phyloP scores from a whole-genome alignment of 2,888 invertebrate species.

The Seira ritae region DNA sequence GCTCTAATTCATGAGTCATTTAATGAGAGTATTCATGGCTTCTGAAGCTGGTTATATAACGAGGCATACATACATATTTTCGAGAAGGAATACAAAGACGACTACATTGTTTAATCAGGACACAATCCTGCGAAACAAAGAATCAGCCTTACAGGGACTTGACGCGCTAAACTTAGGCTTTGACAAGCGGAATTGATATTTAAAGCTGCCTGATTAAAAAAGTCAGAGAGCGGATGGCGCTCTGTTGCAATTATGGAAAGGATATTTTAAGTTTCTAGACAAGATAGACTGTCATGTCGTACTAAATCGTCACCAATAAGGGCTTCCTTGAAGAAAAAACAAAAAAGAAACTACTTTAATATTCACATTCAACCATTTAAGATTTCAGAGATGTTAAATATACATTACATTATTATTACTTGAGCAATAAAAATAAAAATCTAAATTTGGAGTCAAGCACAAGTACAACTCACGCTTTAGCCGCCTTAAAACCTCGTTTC shows the following conservation, averaged over 20 bases:
- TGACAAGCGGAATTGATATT: neutral
- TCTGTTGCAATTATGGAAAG: neutral
- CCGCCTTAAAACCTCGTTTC: constrained; percentile 37
- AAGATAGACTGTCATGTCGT: constrained; percentile 2
- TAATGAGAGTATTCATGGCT: constrained; percentile 19
- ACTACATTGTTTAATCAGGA: constrained; percentile 8
- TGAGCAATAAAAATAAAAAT: constrained; percentile 13
- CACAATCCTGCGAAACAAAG: constrained; percentile 3
- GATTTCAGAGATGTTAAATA: too few relatives aligned
- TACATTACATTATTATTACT: too few relatives aligned
- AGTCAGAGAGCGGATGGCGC: neutral
- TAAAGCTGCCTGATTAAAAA: neutral
- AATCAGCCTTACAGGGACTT: neutral
- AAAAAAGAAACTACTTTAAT: neutral
- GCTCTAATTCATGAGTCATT: constrained; percentile 42
- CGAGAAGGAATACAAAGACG: neutral
- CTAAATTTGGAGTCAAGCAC: constrained; percentile 30
- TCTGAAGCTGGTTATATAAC: constrained; percentile 13
- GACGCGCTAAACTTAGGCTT: neutral
- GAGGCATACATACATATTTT: neutral
- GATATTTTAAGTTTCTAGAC: neutral
- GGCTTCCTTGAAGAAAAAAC: constrained; percentile 20
- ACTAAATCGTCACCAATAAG: neutral
- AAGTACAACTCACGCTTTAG: constrained; percentile 43
- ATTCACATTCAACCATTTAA: too few relatives aligned